Base-by-base conservation (phyloP, 2,888 invertebrate species). In the Arge pagana region DNA sequence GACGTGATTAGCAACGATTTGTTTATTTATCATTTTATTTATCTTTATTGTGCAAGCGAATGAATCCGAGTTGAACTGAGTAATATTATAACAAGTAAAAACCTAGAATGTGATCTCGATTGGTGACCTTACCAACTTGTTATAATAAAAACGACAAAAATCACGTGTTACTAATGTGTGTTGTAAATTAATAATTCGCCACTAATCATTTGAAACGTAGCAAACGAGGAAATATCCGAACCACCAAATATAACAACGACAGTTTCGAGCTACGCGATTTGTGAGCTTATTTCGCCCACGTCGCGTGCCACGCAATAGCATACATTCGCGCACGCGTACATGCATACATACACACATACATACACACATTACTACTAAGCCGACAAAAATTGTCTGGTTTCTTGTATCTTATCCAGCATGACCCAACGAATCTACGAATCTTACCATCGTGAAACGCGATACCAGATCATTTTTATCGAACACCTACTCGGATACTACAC, bases 111-210 rank as follows among this genome's bases (percentile, higher is more conserved):
- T 35, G 41, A 48, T 49, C 35, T 39, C 45, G 13, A 42, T 50
- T 24, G 50, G 30, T 24, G 40, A 31, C 13, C 10, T 37, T 16
- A 45, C 33, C 45, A 33, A 66, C 59, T 66, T 68, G 69, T 69
- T 68, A 66, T 64, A 64, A 67, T 62, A 63, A 64, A 58, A 59
- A 67, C 60, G 61, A 63, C 58, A 59, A 54, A 50, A 51, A 53
- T 57, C 55, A 56, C 60, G 60, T 66, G 58, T 66, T 56, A 69
- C 63, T 66, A 64, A 67, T 60, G 58, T 57, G 58, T 63, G 59
- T 62, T 37, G 3, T 19, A 13, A n/a, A 21, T 16, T 15, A 45
- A 45, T 33, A 33, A 35, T 45, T 16, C 6, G 15, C 45, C 45
- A 35, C 33, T 42, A 42, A 42, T 42, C 16, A 37, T 19, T 11